Percentiles rank a stretch among this genome's conserved stretches.
These are phyloP conservation scores for Propithecus perrieri DNA, from an alignment of 2,797 vertebrate genomes.

Conservation along the genomic window DNA sequence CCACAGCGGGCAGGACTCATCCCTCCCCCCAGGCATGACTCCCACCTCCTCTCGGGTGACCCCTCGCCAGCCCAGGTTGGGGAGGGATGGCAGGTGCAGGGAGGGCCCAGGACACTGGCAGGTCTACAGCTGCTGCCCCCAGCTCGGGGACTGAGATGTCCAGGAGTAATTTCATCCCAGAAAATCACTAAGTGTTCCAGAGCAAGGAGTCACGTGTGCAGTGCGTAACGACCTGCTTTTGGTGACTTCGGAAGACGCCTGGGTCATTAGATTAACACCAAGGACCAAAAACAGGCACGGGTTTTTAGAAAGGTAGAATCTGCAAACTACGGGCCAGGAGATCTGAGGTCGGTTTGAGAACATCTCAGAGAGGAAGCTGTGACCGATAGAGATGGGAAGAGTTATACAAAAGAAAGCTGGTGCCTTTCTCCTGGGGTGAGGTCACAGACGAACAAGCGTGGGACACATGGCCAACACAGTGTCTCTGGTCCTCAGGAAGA, in stretches of 20 bases:
- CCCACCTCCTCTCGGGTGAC: accelerated
- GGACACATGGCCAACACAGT: accelerated
- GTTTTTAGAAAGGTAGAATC: not conserved
- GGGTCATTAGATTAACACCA: accelerated
- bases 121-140: not conserved
- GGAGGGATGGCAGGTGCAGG: accelerated
- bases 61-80: accelerated
- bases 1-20: not conserved
- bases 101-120: not conserved
- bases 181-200: not conserved
- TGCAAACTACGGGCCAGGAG: too few species aligned
- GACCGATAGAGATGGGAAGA: too few species aligned
- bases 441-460: not conserved
- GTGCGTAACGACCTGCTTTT: accelerated
- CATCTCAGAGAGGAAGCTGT: not conserved
- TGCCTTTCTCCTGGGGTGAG: not conserved
- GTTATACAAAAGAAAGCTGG: accelerated
- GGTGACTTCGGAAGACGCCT: not conserved
- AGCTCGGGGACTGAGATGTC: not conserved
- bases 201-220: accelerated
- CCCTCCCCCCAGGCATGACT: not conserved
- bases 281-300: not conserved
- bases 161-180: not conserved
- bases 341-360: too few species aligned
- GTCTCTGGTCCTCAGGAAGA: not conserved